phyloP scores from a whole-genome alignment of 2,888 invertebrate genomes.

The Helicoverpa assulta region DNA sequence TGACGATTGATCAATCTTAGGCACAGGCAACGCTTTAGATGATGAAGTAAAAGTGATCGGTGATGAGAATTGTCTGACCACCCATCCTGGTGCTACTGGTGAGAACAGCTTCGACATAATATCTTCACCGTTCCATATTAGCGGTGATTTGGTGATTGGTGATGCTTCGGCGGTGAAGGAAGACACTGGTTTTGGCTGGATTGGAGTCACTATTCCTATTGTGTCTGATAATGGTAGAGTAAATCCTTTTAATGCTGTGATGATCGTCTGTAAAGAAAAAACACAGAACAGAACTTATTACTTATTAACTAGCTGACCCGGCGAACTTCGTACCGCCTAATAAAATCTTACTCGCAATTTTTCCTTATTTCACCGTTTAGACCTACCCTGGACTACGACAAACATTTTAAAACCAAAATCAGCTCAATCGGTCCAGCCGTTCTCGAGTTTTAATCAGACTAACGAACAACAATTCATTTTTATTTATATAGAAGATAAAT shows the following conservation, averaged over 20 bases:
- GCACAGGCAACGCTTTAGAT: constrained; percentile 43
- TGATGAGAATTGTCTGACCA: constrained; percentile 9
- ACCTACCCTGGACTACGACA: no score
- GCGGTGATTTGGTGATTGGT: background rate
- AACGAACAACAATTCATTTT: no score
- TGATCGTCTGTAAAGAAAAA: constrained; percentile 35
- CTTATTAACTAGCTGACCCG: no score
- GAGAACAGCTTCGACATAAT: background rate
- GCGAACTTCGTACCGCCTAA: no score
- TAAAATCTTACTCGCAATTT: no score
- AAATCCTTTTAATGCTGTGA: constrained; percentile 14
- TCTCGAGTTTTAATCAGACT: no score
- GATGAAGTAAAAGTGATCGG: constrained; percentile 14
- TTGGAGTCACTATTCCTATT: constrained; percentile 39
- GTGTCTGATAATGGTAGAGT: constrained; percentile 21
- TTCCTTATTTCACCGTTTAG: no score
- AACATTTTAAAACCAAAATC: no score
- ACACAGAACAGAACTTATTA: background rate
- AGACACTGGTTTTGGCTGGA: constrained; percentile 27
- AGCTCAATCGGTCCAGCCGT: no score
- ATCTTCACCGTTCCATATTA: constrained; percentile 7
- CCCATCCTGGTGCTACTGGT: background rate
- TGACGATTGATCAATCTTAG: constrained; percentile 40
- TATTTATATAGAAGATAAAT: no score
- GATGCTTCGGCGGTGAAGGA: background rate